phyloP scores from a whole-genome alignment of 2,797 vertebrate genomes.

The Mus minutoides region DNA sequence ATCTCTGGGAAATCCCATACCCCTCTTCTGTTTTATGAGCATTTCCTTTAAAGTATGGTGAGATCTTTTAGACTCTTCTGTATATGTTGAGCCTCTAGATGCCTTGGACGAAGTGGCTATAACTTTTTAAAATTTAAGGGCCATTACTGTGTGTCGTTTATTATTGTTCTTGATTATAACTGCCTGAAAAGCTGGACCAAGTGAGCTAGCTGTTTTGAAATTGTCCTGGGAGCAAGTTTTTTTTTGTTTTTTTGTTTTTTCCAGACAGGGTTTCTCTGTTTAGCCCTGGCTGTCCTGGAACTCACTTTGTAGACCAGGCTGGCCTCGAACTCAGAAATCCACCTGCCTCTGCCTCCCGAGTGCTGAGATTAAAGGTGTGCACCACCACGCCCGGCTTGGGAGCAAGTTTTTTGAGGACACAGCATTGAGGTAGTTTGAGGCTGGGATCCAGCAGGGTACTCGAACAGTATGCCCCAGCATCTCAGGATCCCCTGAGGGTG shows the following conservation, averaged over 20 bases:
- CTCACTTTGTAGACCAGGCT: no score
- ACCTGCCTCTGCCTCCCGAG: no score
- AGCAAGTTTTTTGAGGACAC: background rate
- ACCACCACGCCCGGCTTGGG: no score
- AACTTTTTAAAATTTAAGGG: background rate
- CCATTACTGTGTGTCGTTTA: background rate
- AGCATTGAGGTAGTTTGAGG: background rate
- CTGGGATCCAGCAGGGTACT: background rate
- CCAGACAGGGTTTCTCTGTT: no score
- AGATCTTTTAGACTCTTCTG: background rate
- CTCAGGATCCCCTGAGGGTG: background rate
- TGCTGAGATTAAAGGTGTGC: no score
- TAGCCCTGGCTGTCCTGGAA: no score
- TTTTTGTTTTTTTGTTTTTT: no score
- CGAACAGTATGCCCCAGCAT: background rate
- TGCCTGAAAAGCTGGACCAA: no score
- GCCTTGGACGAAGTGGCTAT: background rate
- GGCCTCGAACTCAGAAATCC: no score
- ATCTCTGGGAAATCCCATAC: background rate
- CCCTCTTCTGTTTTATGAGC: background rate
- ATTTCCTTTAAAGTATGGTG: background rate
- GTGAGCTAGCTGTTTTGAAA: background rate
- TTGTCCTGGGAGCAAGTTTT: background rate
- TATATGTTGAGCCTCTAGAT: background rate
- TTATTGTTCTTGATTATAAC: background rate